Conservation (phyloP, 2,797 vertebrate genomes). For the Anguilla obscura region DNA sequence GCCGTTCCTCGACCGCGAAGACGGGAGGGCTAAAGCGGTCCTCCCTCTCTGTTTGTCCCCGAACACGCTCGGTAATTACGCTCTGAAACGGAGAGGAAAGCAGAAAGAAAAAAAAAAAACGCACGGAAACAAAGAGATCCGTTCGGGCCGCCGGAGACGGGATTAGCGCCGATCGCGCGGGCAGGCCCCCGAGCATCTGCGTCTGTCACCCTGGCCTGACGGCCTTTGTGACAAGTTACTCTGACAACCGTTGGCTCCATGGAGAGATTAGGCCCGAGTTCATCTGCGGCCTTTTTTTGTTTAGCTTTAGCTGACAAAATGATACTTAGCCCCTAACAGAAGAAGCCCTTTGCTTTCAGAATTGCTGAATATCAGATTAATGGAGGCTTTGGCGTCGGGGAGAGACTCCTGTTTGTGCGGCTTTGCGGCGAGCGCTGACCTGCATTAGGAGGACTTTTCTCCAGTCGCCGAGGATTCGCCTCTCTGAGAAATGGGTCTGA, state of each 20-base stretch:
- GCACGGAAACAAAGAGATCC: slow-evolving; percentile 69
- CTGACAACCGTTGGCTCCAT: slow-evolving; percentile 72
- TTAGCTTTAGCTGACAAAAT: slow-evolving; percentile 70
- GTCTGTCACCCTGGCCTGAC: slow-evolving; percentile 72
- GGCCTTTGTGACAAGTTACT: slow-evolving; percentile 79
- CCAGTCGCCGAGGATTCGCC: not conserved
- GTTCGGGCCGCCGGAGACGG: slow-evolving; percentile 71
- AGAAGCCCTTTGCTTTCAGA: slow-evolving; percentile 58
- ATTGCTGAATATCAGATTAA: slow-evolving; percentile 60
- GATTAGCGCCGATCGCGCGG: slow-evolving; percentile 75
- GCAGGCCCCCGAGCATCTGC: slow-evolving; percentile 67
- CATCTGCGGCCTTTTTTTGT: slow-evolving; percentile 69
- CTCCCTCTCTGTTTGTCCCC: slow-evolving; percentile 55
- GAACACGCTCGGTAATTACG: slow-evolving; percentile 64
- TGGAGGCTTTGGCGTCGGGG: slow-evolving; percentile 45
- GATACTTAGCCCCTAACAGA: slow-evolving; percentile 71
- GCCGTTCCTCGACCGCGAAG: slow-evolving; percentile 46
- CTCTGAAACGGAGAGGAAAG: slow-evolving; percentile 67
- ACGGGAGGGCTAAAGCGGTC: slow-evolving; percentile 51
- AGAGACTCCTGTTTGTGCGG: slow-evolving; percentile 2
- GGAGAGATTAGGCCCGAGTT: slow-evolving; percentile 73
- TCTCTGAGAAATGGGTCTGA: slow-evolving; percentile 23
- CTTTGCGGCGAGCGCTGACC: not conserved
- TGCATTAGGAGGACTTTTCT: slow-evolving; percentile 15
- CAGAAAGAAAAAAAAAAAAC: slow-evolving; percentile 41